Base-by-base conservation (phyloP, 2,113 vertebrate genomes). In the Labrus mixtus region DNA sequence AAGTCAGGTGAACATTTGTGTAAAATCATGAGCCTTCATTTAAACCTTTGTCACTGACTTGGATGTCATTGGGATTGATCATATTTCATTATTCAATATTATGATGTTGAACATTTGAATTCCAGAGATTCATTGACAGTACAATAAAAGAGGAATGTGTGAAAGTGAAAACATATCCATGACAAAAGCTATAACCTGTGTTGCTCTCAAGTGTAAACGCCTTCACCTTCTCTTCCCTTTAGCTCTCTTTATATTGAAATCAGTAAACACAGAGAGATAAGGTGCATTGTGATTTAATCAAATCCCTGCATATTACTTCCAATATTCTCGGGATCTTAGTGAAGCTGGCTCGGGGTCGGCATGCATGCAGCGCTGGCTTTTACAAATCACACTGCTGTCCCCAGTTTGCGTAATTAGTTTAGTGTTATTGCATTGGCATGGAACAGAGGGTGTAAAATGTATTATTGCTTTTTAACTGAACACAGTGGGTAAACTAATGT, bases 401-500 rank as follows among this genome's bases (percentile, higher is more conserved):
- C 87, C 85, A 74, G 81, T 90, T 90, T 87, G 79, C 53, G 51
- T 91, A 91, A 92, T 93, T 89, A 89, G 84, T 91, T 92, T 85
- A 90, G 81, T 76, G 86, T 90, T 91, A 91, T 92, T 93, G 84
- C 85, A 82, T 87, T 93, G 71, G 45, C 70, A 81, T 82, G 82
- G 87, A 90, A 89, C 85, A 91, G 69, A 73, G 90, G 87, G 87
- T 88, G 84, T 90, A 85, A 91, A 89, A 91, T 87, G 78, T 77
- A 82, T 91, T 91, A 91, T 91, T 92, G 88, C 86, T 86, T 92
- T 90, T 92, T 90, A 92, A 90, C 89, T 71, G 88, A 92, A 92
- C 91, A 90, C 91, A 92, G 90, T 86, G 87, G 92, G 91, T 83
- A 84, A 90, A 90, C 84, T 84, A 89, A 91, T 89, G 83, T 73